Conservation (phyloP, 2,113 vertebrate genomes). For the Syrmaticus mikado region DNA sequence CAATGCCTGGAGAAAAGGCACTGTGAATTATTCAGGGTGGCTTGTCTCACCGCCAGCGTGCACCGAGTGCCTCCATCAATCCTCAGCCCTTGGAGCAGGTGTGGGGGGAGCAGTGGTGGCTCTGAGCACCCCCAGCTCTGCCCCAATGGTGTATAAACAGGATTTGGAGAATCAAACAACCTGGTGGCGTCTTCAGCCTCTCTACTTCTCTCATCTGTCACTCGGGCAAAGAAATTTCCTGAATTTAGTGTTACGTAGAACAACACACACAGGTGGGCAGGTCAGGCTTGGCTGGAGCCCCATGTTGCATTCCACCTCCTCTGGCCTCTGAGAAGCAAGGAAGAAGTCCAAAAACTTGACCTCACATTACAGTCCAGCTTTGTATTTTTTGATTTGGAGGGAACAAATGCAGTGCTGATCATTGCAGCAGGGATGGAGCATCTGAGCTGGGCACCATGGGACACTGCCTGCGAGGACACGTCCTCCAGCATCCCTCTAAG, state of each 20-base stretch:
- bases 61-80: not conserved
- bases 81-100: not conserved
- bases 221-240: not conserved
- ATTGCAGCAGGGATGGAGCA: not conserved
- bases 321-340: not conserved
- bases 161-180: not conserved
- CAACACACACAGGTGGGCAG: not conserved
- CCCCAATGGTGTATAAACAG: not conserved
- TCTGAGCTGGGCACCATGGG: not conserved
- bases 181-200: not conserved
- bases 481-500: not conserved
- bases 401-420: not conserved
- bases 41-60: not conserved
- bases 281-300: not conserved
- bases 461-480: not conserved
- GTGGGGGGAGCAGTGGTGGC: not conserved
- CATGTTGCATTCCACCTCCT: fast-evolving
- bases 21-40: slow-evolving; percentile 60
- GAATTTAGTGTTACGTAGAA: not conserved
- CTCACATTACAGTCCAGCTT: not conserved
- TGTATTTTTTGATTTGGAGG: not conserved
- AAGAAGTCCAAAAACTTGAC: not conserved
- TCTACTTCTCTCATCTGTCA: not conserved
- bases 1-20: slow-evolving; percentile 30
- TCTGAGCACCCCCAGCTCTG: not conserved